Base-by-base conservation (phyloP, 1,140 invertebrate genomes). In the Aphelenchoides fujianensis region DNA sequence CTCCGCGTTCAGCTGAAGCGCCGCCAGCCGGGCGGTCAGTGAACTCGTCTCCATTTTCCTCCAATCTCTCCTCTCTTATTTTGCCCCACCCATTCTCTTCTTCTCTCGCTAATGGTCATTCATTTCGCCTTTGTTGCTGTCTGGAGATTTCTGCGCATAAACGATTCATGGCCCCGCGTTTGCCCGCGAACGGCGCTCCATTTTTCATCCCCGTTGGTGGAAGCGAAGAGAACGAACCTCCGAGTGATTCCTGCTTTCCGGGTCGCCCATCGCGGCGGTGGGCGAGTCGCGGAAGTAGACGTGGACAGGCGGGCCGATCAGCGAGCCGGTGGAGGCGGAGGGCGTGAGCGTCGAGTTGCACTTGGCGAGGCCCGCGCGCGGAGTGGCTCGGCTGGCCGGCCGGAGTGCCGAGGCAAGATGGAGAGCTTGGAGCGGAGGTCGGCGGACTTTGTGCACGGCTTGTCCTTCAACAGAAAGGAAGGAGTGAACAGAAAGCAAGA, bases 341-440 rank as follows among this genome's bases (percentile, higher is more conserved):
- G 27, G 32, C 5, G 48, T 71, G 48, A 73, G 7, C 9, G 16
- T n/a, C 28, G 19, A 69, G 3, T 2, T 28, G 23, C 63, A 12
- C 23, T 36, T 73, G 12, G 64, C 64, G 19, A 70, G 72, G 9
- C 64, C n/a, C 31, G n/a, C 64, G 63, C 16, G 27, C 37, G n/a
- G 32, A 1, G 55, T 5, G 7, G 5, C 5, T 59, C 12, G 12
- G 32, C 2, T 66, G 31, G 53, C 53, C 63, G n/a, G 34, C 12
- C 32, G 63, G 32, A 0, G 68, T n/a, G 7, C 68, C 19, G 28
- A 71, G 41, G 30, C 9, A 23, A 37, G n/a, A 66, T 66, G 31
- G 16, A 19, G 12, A 66, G 31, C 31, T 66, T 66, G 32, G 36
- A 41, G 12, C 63, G 16, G 12, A 37, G 16, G n/a, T 66, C 36